Percentiles rank a stretch among this genome's conserved stretches.
phyloP scores from a whole-genome alignment of 2,113 vertebrate genomes.

The Rhynchomys soricoides region DNA sequence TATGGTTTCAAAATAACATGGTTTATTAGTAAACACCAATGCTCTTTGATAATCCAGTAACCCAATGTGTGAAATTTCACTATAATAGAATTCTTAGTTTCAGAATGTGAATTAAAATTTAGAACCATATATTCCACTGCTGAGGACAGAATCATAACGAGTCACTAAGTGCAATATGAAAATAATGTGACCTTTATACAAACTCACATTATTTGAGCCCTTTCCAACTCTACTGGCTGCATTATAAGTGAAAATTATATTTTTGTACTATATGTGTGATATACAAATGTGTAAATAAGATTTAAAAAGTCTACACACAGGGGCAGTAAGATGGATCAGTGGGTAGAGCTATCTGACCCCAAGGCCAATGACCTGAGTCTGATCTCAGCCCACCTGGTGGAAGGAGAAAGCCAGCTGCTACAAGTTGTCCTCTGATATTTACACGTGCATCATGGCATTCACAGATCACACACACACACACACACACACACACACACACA shows the following conservation, averaged over 20 bases:
- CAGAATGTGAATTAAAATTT: constrained; percentile 38
- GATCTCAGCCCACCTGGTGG: neutral
- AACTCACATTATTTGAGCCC: constrained; percentile 14
- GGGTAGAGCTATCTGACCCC: neutral
- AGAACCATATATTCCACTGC: neutral
- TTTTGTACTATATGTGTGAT: neutral
- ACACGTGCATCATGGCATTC: neutral
- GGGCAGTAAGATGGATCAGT: neutral
- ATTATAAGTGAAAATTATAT: neutral
- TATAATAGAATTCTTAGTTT: constrained; percentile 37
- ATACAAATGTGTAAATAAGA: neutral
- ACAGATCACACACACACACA: neutral
- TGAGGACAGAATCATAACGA: neutral
- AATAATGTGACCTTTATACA: constrained; percentile 36
- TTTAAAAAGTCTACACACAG: neutral
- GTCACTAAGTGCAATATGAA: constrained; percentile 7
- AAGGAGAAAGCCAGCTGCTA: neutral
- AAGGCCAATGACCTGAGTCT: neutral
- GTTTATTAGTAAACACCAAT: constrained; percentile 25
- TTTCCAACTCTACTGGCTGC: neutral
- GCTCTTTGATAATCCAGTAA: constrained; percentile 51
- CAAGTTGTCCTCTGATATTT: neutral
- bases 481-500: neutral
- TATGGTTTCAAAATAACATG: constrained; percentile 38
- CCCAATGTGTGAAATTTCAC: constrained; percentile 47